Conservation (phyloP, 2,113 vertebrate genomes). For the Heloderma charlesbogerti region DNA sequence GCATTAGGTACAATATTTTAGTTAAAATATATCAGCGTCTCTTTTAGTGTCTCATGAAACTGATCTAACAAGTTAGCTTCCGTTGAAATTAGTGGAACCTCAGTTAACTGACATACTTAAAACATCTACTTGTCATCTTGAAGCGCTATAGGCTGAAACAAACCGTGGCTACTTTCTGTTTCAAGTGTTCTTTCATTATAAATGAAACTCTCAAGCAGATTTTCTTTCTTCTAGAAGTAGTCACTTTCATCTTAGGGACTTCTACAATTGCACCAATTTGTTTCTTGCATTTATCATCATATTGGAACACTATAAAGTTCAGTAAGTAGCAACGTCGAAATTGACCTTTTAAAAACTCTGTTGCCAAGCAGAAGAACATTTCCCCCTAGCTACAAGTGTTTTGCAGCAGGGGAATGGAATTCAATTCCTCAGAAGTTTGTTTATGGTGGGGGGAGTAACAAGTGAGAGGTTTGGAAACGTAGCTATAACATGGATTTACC, state of each 20-base stretch:
- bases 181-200: neutral
- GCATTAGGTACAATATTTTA: neutral
- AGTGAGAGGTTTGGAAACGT: slow-evolving; percentile 15
- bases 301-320: slow-evolving; percentile 37
- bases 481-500: rapidly evolving
- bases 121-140: neutral
- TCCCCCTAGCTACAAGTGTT: slow-evolving; percentile 69
- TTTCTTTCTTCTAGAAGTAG: slow-evolving; percentile 15
- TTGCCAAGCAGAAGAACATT: slow-evolving; percentile 63
- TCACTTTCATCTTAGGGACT: slow-evolving; percentile 8
- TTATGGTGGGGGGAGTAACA: neutral
- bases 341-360: slow-evolving; percentile 62
- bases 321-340: slow-evolving; percentile 49
- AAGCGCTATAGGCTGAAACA: neutral
- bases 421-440: slow-evolving; percentile 51
- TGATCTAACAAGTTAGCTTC: neutral
- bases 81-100: neutral
- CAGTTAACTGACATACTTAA: neutral
- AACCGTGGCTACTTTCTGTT: neutral
- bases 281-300: neutral
- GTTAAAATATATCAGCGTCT: neutral
- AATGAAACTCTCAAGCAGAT: slow-evolving; percentile 21
- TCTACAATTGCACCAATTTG: neutral
- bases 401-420: slow-evolving; percentile 54
- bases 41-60: neutral